Evolutionary conservation across 2,888 invertebrate species (phyloP), one percentile per base, ranked within the genome.

Genomic region (Podotricha telesiphe): DNA sequence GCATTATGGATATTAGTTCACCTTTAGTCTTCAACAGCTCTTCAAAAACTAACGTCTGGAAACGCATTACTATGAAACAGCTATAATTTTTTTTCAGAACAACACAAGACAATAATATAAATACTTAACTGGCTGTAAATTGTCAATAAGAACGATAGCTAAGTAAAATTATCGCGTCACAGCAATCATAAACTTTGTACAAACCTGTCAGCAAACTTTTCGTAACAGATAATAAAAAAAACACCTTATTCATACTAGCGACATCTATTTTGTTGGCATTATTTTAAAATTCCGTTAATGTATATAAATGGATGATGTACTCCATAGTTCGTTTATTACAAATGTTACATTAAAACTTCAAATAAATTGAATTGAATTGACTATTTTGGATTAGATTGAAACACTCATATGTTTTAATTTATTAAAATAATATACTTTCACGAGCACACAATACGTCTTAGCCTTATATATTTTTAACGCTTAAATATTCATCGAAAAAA

Each of bases 211-310:
- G 70, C 63, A 64, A 56, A 65, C 59, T 34, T 70, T 67, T 66
- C 53, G 59, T 45, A 64, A 68, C 65, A 68, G 72, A 72, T 72
- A 70, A 72, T 68, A 67, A 71, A 71, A 61, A 67, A 70, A 51
- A 2, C 8, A 20, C 53, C 48, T 42, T 42, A 55, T 42, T 72
- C 59, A 19, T 42, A 50, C 28, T 37, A 63, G 42, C 63, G 50
- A 63, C 56, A 59, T 37, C 37, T 48, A 11, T 58, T 34, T 51
- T 58, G 45, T 42, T 47, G 56, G 62, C 42, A 62, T 28, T 48
- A 42, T 37, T 56, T 58, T 17, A 0, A 40, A n/a, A 59, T n/a
- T 22, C 11, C 17, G 22, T 45, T 28, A 59, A 28, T 11, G 8
- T 42, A 40, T 19, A 2, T 20, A 2, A 4, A 4, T 28, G 28